Base-by-base conservation (phyloP, 2,797 vertebrate genomes). In the Buceros bicornis region DNA sequence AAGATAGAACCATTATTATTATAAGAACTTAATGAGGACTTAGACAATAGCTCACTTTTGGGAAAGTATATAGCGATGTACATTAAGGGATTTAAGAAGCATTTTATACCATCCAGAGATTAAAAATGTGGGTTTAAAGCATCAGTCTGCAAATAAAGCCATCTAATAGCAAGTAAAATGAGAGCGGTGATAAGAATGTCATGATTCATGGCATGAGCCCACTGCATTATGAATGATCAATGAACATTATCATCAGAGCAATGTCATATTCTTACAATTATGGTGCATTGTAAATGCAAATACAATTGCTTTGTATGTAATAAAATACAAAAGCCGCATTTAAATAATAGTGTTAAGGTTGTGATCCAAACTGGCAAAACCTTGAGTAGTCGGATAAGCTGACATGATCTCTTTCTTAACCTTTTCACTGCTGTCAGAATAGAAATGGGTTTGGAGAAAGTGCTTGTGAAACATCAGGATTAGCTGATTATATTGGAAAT, bases 161-260 rank as follows among this genome's bases (percentile, higher is more conserved):
- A 43, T 95, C 94, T 95, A 96, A 89, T 80, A 91, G 86, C 82
- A 94, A 94, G 81, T 94, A 95, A 97, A 98, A 84, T 94, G 74
- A 43, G 92, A 92, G 87, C 96, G 95, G 93, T 97, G 94, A 97
- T 97, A 95, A 96, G 95, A 96, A 95, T 95, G 96, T 95, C 93
- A 94, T 96, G 96, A 97, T 97, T 97, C 93, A 91, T 93, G 95
- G 93, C 73, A 65, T 92, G 71, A 98, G 82, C 89, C 91, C 91
- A 89, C 89, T 97, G 84, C 89, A 95, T 97, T 98, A 97, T 96
- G 97, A 98, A 98, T 97, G 97, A 98, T 97, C 97, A 96, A 78
- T 97, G 97, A 98, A 93, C 87, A 97, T 98, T 97, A 97, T 96
- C 94, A 97, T 96, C 95, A 97, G 96, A 97, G 97, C 89, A 97